Evolutionary conservation across 2,797 vertebrate species (phyloP).

Genomic region (Sebastes dallii): DNA sequence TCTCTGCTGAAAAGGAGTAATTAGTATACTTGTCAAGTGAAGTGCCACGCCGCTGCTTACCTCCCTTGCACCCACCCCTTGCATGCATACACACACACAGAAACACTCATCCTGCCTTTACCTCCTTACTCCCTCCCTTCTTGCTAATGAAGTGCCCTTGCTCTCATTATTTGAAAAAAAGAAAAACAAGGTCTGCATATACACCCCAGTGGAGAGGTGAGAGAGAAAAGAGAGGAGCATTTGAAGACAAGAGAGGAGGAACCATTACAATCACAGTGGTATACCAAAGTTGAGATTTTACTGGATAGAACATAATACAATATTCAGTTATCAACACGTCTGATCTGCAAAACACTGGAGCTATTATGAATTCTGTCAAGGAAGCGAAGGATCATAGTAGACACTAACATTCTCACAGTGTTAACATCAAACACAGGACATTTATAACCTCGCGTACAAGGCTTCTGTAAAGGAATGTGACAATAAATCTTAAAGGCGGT

Average conservation of each 20-base stretch:
- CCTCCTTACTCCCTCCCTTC: constrained; percentile 72
- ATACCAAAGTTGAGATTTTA: constrained; percentile 48
- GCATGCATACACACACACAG: constrained; percentile 36
- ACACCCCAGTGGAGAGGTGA: constrained; percentile 60
- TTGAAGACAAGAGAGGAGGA: constrained; percentile 60
- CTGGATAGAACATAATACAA: constrained; percentile 52
- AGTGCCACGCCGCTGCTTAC: constrained; percentile 93
- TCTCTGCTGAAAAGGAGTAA: constrained; percentile 92
- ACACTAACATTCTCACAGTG: constrained; percentile 70
- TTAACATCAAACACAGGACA: constrained; percentile 77
- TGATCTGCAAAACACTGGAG: constrained; percentile 67
- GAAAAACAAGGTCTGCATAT: constrained; percentile 80
- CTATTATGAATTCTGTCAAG: constrained; percentile 75
- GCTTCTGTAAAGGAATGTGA: constrained; percentile 81
- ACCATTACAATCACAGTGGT: constrained; percentile 50
- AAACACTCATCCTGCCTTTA: constrained; percentile 72
- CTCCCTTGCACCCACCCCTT: constrained; percentile 69
- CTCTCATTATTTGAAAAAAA: constrained; percentile 91
- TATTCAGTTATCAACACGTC: constrained; percentile 65
- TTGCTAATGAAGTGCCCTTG: constrained; percentile 94
- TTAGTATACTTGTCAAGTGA: constrained; percentile 99
- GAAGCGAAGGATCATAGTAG: constrained; percentile 57
- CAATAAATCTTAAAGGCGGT: constrained; percentile 81
- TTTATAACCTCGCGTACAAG: constrained; percentile 75
- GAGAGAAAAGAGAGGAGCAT: constrained; percentile 49